A percentile compares a stretch with the other conserved stretches of the same genome.
These are phyloP conservation scores for Ctena decussata DNA, from an alignment of 2,888 invertebrate species.

Conservation along the genomic window DNA sequence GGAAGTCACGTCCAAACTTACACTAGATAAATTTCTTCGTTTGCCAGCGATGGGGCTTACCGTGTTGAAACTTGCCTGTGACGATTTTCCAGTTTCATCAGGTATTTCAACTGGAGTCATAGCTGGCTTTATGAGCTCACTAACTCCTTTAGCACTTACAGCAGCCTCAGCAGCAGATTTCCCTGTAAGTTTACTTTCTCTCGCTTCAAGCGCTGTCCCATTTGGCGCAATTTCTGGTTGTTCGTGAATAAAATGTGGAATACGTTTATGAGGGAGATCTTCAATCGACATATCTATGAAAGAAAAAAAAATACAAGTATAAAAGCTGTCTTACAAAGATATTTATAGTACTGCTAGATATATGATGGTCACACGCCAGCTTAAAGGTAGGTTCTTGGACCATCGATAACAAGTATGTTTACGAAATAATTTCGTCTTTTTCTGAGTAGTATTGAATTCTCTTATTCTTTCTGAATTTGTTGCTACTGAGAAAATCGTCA, in stretches of 20 bases:
- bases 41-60: neutral
- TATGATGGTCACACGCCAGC: too few species aligned
- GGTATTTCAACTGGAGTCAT: neutral
- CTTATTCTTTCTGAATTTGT: too few species aligned
- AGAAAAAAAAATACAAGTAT: neutral
- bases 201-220: neutral
- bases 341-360: too few species aligned
- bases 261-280: neutral
- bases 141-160: neutral
- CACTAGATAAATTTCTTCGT: neutral
- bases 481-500: too few species aligned
- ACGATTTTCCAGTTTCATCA: neutral
- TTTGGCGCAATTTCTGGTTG: constrained; percentile 19
- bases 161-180: neutral
- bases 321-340: too few species aligned
- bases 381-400: too few species aligned
- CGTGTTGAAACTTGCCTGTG: neutral
- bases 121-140: too few species aligned
- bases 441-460: too few species aligned
- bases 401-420: too few species aligned
- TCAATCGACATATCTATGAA: neutral
- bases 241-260: neutral
- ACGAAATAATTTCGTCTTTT: too few species aligned
- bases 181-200: neutral
- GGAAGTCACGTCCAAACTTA: neutral